A percentile compares a stretch with the other conserved stretches of the same genome.
phyloP scores from a whole-genome alignment of 1,140 invertebrate genomes.

The Drosophila pallidifrons region DNA sequence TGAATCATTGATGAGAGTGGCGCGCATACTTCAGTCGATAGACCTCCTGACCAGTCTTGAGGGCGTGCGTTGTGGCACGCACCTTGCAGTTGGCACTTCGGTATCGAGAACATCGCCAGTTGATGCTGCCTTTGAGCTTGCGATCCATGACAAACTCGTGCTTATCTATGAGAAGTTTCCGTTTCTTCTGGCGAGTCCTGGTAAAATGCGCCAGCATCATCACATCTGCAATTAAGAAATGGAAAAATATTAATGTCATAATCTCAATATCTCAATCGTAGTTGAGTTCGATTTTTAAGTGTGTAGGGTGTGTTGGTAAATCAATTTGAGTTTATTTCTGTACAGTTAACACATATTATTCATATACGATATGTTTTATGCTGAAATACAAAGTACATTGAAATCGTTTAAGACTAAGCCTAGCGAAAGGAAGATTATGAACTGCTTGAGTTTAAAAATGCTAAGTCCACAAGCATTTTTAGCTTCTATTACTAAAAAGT shows the following conservation, averaged over 20 bases:
- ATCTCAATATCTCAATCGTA: background rate
- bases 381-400: conserved; percentile 32
- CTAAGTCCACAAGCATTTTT: conserved; percentile 1
- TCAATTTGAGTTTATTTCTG: conserved; percentile 15
- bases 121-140: conserved; percentile 76
- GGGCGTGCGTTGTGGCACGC: conserved; percentile 72
- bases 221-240: conserved; percentile 50
- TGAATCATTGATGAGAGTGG: conserved; percentile 65
- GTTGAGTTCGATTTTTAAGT: conserved; percentile 8
- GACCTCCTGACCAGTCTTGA: conserved; percentile 69
- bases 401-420: background rate
- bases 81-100: conserved; percentile 77
- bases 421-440: background rate
- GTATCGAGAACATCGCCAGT: conserved; percentile 82
- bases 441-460: background rate
- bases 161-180: conserved; percentile 69
- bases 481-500: background rate
- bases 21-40: conserved; percentile 61
- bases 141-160: conserved; percentile 81
- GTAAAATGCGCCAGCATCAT: conserved; percentile 62
- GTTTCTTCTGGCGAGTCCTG: conserved; percentile 73
- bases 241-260: conserved; percentile 30
- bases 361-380: background rate
- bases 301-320: background rate
- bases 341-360: conserved; percentile 4